Evolutionary conservation across 2,797 vertebrate genomes (phyloP), one percentile per base, ranked within the genome.

Genomic region (Craterocephalus amniculus): DNA sequence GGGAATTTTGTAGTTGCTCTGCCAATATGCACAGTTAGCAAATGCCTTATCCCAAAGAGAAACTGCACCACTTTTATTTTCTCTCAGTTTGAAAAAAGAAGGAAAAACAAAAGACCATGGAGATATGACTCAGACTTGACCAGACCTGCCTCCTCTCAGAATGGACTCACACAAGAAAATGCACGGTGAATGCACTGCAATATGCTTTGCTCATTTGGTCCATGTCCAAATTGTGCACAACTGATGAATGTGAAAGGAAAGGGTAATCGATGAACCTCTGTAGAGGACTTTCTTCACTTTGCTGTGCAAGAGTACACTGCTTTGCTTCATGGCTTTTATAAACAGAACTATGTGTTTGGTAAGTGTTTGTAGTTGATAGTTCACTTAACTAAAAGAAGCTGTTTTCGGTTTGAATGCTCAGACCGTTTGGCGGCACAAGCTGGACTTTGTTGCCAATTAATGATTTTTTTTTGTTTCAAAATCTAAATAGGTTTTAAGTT

Each of bases 371-470:
- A 97, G 96, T 96, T 95, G 90, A 93, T 96, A 95, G 96, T 96
- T 97, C 95, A 96, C 95, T 86, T 92, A 89, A 88, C 70, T 90
- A 91, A 91, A 45, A 93, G 94, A 95, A 96, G 95, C 96, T 97
- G 97, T 98, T 97, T 91, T 95, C 96, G 95, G 96, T 96, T 96
- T 96, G 94, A 94, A 89, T 73, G 87, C 89, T 94, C 91, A 95
- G 95, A 96, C 96, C 94, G 96, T 95, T 96, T 97, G 96, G 97
- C 96, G 95, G 96, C 97, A 99, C 96, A 97, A 99, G 97, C 98
- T 99, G 98, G 98, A 98, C 97, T 99, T 99, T 98, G 97, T 99
- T 98, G 98, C 97, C 97, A 97, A 96, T 94, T 93, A 94, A 94
- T 95, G 96, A 95, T 96, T 91, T 91, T 95, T 96, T 40, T 40